phyloP scores from a whole-genome alignment of 2,797 vertebrate genomes.

The Acanthurus leucopareius region DNA sequence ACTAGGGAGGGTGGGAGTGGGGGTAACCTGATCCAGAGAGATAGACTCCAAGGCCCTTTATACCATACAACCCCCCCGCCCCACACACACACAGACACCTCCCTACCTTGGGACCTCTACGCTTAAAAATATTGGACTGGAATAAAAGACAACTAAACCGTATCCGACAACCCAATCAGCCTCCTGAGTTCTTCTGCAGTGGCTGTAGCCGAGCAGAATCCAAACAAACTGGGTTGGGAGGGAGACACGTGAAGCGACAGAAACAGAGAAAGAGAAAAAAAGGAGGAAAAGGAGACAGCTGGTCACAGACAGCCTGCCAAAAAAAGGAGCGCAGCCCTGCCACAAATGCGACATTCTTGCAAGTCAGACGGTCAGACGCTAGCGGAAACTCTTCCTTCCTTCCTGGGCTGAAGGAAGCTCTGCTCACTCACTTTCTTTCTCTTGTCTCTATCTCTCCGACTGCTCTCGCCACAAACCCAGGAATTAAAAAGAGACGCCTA shows the following conservation, averaged over 20 bases:
- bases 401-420: slow-evolving; percentile 80
- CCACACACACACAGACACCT: background rate
- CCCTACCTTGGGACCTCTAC: slow-evolving; percentile 49
- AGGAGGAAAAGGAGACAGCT: slow-evolving; percentile 81
- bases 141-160: slow-evolving; percentile 56
- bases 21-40: slow-evolving; percentile 26
- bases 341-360: slow-evolving; percentile 84
- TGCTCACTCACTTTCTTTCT: slow-evolving; percentile 65
- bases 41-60: slow-evolving; percentile 30
- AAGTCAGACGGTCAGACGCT: slow-evolving; percentile 83
- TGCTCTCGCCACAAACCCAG: slow-evolving; percentile 74
- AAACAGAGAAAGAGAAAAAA: slow-evolving; percentile 65
- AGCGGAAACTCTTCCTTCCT: slow-evolving; percentile 81
- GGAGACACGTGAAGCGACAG: slow-evolving; percentile 77
- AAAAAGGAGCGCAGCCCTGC: slow-evolving; percentile 73
- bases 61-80: slow-evolving; percentile 7
- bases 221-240: slow-evolving; percentile 84
- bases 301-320: slow-evolving; percentile 82
- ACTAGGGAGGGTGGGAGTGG: slow-evolving; percentile 26
- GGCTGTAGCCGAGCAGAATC: slow-evolving; percentile 80
- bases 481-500: slow-evolving; percentile 73
- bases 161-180: slow-evolving; percentile 69
- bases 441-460: slow-evolving; percentile 66
- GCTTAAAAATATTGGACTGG: slow-evolving; percentile 61
- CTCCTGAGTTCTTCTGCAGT: slow-evolving; percentile 67